phyloP scores from a whole-genome alignment of 2,888 invertebrate genomes.

The Oegoconia quadripuncta region DNA sequence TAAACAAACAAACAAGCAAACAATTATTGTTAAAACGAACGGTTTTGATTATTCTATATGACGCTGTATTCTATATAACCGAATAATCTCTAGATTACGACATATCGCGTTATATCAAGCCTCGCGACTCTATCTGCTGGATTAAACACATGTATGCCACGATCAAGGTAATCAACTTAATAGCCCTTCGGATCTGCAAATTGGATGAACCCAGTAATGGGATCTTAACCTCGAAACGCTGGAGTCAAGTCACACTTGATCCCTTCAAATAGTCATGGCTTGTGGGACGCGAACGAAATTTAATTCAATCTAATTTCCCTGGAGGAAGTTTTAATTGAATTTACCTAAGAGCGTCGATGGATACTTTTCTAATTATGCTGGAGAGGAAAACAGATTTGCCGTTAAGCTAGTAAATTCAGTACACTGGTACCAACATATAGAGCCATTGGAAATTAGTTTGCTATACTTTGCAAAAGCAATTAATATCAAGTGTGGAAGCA shows the following conservation, averaged over 20 bases:
- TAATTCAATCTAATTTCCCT: slow-evolving; percentile 22
- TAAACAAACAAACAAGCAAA: too few relatives aligned
- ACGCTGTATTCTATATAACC: too few relatives aligned
- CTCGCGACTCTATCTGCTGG: neutral
- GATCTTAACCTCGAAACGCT: neutral
- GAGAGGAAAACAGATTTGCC: slow-evolving; percentile 23
- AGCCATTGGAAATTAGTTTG: too few relatives aligned
- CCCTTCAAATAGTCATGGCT: slow-evolving; percentile 21
- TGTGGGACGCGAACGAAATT: slow-evolving; percentile 27
- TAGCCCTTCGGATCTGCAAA: neutral
- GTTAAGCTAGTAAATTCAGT: too few relatives aligned
- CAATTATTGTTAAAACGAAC: too few relatives aligned
- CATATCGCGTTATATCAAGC: neutral
- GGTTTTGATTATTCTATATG: too few relatives aligned
- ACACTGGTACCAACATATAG: too few relatives aligned
- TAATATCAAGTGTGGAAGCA: too few relatives aligned
- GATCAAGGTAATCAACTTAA: neutral
- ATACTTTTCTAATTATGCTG: slow-evolving; percentile 50
- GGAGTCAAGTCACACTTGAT: slow-evolving; percentile 10
- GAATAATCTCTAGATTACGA: too few relatives aligned
- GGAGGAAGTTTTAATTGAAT: slow-evolving; percentile 56
- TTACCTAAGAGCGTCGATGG: slow-evolving; percentile 34
- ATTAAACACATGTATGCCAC: neutral
- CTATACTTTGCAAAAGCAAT: too few relatives aligned
- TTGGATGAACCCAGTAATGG: neutral